These are phyloP conservation scores for Idaea aversata DNA, from an alignment of 2,888 invertebrate species.

Conservation along the genomic window DNA sequence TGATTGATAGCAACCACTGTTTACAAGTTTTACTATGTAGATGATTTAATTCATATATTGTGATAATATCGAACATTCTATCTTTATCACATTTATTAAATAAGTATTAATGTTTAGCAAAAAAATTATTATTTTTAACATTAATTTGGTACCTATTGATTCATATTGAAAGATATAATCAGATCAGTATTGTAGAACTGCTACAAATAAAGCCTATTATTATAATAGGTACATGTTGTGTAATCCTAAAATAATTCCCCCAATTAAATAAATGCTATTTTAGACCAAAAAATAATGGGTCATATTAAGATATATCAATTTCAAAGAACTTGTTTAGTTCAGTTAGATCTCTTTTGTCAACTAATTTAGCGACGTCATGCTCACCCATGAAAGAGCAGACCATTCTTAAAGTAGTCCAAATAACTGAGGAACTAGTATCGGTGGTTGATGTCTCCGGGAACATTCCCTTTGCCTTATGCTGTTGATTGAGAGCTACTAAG, in stretches of 20 bases:
- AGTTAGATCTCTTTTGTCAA: constrained; percentile 82
- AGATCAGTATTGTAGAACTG: not conserved
- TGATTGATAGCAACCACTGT: too few species aligned
- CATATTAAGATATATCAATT: constrained; percentile 38
- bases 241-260: not conserved
- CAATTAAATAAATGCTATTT: not conserved
- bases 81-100: too few species aligned
- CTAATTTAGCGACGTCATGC: constrained; percentile 81
- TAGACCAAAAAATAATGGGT: not conserved
- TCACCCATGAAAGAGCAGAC: constrained; percentile 90
- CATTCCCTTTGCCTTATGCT: constrained; percentile 81
- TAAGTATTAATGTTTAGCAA: not conserved
- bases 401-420: constrained; percentile 96
- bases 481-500: constrained; percentile 94
- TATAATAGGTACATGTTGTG: not conserved
- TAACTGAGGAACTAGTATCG: constrained; percentile 90
- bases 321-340: constrained; percentile 81
- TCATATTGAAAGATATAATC: not conserved
- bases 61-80: not conserved
- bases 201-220: not conserved
- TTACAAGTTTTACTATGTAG: too few species aligned
- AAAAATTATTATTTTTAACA: not conserved
- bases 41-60: not conserved
- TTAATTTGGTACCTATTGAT: not conserved
- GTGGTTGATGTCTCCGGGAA: constrained; percentile 50